phyloP scores from a whole-genome alignment of 2,888 invertebrate genomes.

The Epirrhoe alternata region DNA sequence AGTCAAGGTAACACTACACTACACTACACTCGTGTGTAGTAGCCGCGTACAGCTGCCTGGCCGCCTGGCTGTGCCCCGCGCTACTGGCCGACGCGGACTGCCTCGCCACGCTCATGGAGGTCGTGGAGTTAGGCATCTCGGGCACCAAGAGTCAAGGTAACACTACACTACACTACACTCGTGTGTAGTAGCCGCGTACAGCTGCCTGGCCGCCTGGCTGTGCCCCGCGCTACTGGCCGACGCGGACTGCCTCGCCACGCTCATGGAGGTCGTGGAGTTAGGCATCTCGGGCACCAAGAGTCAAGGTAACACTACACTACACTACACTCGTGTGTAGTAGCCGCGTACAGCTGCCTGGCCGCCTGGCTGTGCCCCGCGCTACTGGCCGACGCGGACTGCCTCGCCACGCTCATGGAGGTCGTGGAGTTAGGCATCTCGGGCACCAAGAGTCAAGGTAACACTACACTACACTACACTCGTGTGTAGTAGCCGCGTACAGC shows the following conservation, averaged over 20 bases:
- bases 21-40: constrained; percentile 97
- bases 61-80: constrained; percentile 97
- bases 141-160: constrained; percentile 93
- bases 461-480: constrained; percentile 92
- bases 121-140: constrained; percentile 98
- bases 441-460: constrained; percentile 90
- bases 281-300: constrained; percentile 98
- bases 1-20: constrained; percentile 85
- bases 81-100: constrained; percentile 96
- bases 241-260: constrained; percentile 95
- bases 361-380: constrained; percentile 97
- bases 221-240: constrained; percentile 96
- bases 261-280: constrained; percentile 98
- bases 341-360: constrained; percentile 95
- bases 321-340: constrained; percentile 96
- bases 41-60: constrained; percentile 95
- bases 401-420: constrained; percentile 97
- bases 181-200: constrained; percentile 96
- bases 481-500: constrained; percentile 96
- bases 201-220: constrained; percentile 96
- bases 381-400: constrained; percentile 95
- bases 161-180: constrained; percentile 91
- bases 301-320: constrained; percentile 79
- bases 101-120: constrained; percentile 96
- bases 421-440: constrained; percentile 99